A percentile compares a stretch with the other conserved stretches of the same genome.
Conservation (phyloP, 2,113 vertebrate genomes). For the Hemiscyllium ocellatum region DNA sequence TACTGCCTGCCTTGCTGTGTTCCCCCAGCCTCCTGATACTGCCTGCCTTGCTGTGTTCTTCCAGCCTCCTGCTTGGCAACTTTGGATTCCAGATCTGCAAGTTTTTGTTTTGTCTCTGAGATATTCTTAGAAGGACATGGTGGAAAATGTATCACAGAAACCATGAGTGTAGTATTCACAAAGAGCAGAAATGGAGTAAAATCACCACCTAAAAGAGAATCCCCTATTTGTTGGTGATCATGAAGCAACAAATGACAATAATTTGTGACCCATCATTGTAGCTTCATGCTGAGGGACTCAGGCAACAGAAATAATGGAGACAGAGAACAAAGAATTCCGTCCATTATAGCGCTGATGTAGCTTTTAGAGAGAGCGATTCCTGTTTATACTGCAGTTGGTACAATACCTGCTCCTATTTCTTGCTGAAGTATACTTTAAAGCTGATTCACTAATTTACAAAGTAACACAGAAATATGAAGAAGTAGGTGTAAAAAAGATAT, state of each 20-base stretch:
- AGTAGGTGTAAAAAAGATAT: not conserved
- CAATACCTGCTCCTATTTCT: not conserved
- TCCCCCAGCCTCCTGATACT: no score
- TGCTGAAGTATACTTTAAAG: not conserved
- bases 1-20: no score
- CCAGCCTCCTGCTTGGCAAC: no score
- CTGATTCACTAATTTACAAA: not conserved
- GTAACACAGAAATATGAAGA: not conserved
- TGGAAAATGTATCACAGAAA: no score
- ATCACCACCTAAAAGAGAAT: not conserved
- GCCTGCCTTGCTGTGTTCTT: no score
- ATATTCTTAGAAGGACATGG: not conserved
- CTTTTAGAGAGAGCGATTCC: not conserved
- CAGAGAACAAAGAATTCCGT: not conserved
- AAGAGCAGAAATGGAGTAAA: not conserved
- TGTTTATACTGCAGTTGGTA: not conserved
- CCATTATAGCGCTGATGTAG: not conserved
- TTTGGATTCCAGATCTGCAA: no score
- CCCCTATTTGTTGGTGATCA: not conserved
- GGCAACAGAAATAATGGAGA: not conserved
- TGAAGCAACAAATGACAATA: not conserved
- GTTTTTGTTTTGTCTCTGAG: no score
- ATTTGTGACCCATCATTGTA: not conserved
- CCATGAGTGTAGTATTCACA: not conserved
- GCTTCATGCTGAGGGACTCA: not conserved